phyloP scores from a whole-genome alignment of 2,797 vertebrate species.

The Falco concolor region DNA sequence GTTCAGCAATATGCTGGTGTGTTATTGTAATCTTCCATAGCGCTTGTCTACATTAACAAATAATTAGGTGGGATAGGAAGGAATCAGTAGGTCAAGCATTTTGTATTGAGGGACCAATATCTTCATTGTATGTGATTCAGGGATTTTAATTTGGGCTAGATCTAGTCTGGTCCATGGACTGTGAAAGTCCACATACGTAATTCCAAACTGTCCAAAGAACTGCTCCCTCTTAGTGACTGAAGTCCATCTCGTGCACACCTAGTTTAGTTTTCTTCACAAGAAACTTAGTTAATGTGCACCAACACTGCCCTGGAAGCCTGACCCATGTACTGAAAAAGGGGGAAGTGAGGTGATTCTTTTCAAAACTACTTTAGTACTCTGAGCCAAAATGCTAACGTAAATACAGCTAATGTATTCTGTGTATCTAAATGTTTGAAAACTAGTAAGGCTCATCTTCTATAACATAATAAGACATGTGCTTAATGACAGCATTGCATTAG shows the following conservation, averaged over 20 bases:
- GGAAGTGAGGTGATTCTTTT: background rate
- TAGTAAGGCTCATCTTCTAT: background rate
- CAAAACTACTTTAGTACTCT: background rate
- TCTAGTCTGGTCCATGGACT: background rate
- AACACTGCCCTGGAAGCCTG: background rate
- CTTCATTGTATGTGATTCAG: background rate
- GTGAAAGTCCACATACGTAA: background rate
- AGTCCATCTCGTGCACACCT: background rate
- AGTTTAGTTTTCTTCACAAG: background rate
- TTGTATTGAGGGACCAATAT: background rate
- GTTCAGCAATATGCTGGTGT: accelerated
- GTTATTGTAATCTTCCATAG: background rate
- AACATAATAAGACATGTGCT: background rate
- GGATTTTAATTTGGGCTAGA: background rate
- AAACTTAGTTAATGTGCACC: background rate
- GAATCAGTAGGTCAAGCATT: background rate
- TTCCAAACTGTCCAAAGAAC: background rate
- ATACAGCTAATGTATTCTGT: background rate
- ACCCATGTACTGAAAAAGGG: background rate
- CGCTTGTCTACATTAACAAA: background rate
- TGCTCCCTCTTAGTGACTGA: accelerated
- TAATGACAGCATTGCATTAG: background rate
- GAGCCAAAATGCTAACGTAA: background rate
- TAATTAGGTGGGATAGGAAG: background rate
- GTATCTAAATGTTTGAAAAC: background rate